phyloP scores from a whole-genome alignment of 2,888 invertebrate genomes.

The Lucinisca nassula region DNA sequence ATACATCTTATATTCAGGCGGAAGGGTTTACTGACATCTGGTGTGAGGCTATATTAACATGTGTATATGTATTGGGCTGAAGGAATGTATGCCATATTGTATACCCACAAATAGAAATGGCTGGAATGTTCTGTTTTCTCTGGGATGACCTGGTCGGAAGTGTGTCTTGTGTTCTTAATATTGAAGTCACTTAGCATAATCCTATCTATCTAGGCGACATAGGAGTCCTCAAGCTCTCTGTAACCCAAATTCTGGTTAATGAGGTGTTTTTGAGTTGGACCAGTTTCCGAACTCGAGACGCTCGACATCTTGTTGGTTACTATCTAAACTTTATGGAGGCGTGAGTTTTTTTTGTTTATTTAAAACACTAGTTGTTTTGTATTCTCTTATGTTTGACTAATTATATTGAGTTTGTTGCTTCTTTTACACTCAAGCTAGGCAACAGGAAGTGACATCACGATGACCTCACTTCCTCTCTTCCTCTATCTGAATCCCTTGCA shows the following conservation, averaged over 20 bases:
- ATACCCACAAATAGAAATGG: background rate
- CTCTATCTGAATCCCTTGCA: background rate
- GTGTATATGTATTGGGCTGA: background rate
- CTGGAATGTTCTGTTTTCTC: slow-evolving; percentile 1
- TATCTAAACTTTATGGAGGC: background rate
- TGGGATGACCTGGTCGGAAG: background rate
- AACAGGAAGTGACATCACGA: background rate
- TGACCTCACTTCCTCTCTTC: background rate
- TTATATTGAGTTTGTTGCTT: slow-evolving; percentile 10
- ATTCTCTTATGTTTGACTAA: slow-evolving; percentile 3
- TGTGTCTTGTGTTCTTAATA: slow-evolving; percentile 15
- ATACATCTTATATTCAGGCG: background rate
- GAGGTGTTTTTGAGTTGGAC: background rate
- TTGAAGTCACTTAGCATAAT: slow-evolving; percentile 12
- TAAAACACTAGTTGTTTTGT: slow-evolving; percentile 8
- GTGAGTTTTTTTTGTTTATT: background rate
- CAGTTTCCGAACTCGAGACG: background rate
- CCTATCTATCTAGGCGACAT: slow-evolving; percentile 14
- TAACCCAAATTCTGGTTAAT: background rate
- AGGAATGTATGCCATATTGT: background rate
- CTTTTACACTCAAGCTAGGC: slow-evolving; percentile 10
- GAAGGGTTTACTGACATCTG: background rate
- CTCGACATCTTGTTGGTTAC: background rate
- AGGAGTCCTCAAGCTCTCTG: background rate
- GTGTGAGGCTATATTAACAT: background rate